phyloP scores from a whole-genome alignment of 2,888 invertebrate species.

The Agrochola macilenta region DNA sequence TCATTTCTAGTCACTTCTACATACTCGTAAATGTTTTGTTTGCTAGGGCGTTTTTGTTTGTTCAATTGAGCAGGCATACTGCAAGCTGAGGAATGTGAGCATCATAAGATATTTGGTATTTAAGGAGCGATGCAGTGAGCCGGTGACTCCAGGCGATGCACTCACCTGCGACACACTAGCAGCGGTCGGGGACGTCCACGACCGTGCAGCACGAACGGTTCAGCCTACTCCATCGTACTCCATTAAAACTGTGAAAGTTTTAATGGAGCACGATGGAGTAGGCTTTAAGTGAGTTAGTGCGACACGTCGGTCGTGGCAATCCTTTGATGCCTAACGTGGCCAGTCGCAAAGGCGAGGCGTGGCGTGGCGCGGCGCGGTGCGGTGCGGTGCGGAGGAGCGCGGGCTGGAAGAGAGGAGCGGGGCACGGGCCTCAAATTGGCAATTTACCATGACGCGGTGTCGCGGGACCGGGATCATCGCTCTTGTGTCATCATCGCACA shows the following conservation, averaged over 20 bases:
- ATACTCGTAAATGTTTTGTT: not conserved
- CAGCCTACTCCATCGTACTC: too few species aligned
- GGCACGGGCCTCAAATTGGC: constrained; percentile 40
- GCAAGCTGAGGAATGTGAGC: not conserved
- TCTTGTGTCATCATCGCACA: constrained; percentile 54
- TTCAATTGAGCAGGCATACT: not conserved
- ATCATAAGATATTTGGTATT: not conserved
- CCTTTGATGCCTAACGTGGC: not conserved
- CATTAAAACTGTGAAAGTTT: too few species aligned
- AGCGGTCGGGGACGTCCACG: not conserved
- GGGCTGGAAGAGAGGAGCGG: not conserved
- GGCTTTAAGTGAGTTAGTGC: constrained; percentile 16
- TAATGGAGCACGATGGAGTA: not conserved
- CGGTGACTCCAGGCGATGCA: not conserved
- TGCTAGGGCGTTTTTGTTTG: not conserved
- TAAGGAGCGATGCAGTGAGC: not conserved
- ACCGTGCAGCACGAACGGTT: not conserved
- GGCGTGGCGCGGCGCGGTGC: not conserved
- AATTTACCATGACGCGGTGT: constrained; percentile 42
- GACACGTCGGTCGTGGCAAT: not conserved
- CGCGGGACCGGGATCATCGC: constrained; percentile 28
- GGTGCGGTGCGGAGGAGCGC: not conserved
- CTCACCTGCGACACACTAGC: not conserved
- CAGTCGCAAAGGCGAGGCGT: not conserved
- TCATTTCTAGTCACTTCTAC: constrained; percentile 7